A percentile compares a stretch with the other conserved stretches of the same genome.
Conservation (phyloP, 1,140 invertebrate species). For the Drosophila tropicalis region DNA sequence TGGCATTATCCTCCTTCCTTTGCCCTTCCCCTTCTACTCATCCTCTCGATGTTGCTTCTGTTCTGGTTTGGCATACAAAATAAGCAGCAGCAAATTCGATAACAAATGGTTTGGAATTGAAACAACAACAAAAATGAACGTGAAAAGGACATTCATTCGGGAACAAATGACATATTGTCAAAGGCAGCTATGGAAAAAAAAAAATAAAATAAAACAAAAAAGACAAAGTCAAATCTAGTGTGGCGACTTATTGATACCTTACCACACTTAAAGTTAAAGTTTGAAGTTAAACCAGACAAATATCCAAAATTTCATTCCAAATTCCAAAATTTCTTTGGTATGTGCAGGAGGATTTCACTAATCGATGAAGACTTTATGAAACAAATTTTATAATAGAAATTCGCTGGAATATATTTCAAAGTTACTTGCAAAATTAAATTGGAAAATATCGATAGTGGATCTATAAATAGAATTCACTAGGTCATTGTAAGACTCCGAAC, state of each 20-base stretch:
- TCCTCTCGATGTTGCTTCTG: slow-evolving; percentile 26
- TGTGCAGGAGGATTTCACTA: too few relatives aligned
- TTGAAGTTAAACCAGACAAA: too few relatives aligned
- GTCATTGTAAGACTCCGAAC: too few relatives aligned
- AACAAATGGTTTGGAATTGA: slow-evolving; percentile 77
- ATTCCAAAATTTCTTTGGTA: too few relatives aligned
- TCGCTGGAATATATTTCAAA: too few relatives aligned
- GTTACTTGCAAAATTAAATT: too few relatives aligned
- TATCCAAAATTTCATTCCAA: too few relatives aligned
- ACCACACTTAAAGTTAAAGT: too few relatives aligned
- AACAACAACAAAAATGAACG: slow-evolving; percentile 60
- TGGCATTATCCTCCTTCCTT: slow-evolving; percentile 20
- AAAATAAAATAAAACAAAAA: slow-evolving; percentile 17
- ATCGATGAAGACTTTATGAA: too few relatives aligned
- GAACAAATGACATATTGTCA: slow-evolving; percentile 81
- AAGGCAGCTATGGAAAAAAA: slow-evolving; percentile 40
- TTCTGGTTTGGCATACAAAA: slow-evolving; percentile 67
- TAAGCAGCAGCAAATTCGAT: slow-evolving; percentile 77
- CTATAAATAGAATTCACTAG: too few relatives aligned
- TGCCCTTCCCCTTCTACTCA: slow-evolving; percentile 6
- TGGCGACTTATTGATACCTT: not conserved
- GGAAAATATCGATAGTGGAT: too few relatives aligned
- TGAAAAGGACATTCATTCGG: slow-evolving; percentile 58
- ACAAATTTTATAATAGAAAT: too few relatives aligned
- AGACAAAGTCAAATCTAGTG: slow-evolving; percentile 11